Evolutionary conservation across 2,888 invertebrate genomes (phyloP).

Genomic region (Capitulum mitella): DNA sequence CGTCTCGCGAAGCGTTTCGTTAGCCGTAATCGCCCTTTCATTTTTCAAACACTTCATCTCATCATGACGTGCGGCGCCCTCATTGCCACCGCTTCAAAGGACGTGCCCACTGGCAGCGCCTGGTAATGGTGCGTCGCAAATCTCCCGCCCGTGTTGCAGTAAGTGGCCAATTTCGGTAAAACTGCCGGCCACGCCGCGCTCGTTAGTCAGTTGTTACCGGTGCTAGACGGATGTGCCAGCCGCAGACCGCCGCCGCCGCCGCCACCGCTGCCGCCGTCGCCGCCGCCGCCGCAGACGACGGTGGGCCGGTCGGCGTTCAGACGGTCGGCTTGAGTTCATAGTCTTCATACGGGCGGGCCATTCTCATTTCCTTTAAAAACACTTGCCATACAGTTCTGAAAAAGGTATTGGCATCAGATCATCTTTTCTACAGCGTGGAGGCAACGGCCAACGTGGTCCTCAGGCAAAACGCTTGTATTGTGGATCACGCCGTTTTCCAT

Average conservation of each 20-base stretch:
- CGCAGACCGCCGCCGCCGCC: not conserved
- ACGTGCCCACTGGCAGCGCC: not conserved
- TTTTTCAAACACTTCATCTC: not conserved
- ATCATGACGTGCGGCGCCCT: not conserved
- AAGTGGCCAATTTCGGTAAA: not conserved
- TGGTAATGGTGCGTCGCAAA: too few relatives aligned
- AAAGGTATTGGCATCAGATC: too few relatives aligned
- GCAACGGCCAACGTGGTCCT: too few relatives aligned
- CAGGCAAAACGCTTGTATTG: too few relatives aligned
- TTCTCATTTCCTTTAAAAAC: too few relatives aligned
- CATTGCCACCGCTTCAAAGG: not conserved
- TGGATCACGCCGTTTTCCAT: too few relatives aligned
- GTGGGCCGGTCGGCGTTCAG: too few relatives aligned
- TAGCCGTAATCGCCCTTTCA: not conserved
- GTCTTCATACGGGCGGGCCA: too few relatives aligned
- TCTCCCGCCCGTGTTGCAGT: not conserved
- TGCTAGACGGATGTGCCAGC: too few relatives aligned
- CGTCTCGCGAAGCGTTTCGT: not conserved
- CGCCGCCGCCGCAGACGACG: not conserved
- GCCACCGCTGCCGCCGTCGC: not conserved
- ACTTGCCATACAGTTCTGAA: too few relatives aligned
- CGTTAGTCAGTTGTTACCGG: not conserved
- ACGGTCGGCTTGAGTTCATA: too few relatives aligned
- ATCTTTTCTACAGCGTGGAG: too few relatives aligned
- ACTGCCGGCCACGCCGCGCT: not conserved